Percentiles rank a stretch among this genome's conserved stretches.
Conservation (phyloP, 2,113 vertebrate genomes). For the Gnathonemus longibarbis region DNA sequence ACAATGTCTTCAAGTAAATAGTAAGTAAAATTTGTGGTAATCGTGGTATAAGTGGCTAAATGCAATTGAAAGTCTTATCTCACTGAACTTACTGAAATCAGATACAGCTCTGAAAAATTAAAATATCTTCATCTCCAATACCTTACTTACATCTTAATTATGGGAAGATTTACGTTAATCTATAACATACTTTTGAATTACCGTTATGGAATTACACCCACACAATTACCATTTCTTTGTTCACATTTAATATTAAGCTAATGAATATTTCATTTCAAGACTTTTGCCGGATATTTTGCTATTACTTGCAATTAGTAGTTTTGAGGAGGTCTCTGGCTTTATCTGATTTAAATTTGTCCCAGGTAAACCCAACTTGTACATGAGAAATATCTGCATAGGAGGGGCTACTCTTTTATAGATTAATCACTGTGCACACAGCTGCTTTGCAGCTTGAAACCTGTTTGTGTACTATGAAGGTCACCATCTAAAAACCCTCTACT, state of each 20-base stretch:
- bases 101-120: not conserved
- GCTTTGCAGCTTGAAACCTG: not conserved
- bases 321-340: not conserved
- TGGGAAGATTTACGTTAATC: not conserved
- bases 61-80: not conserved
- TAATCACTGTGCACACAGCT: not conserved
- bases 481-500: not conserved
- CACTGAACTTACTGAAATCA: not conserved
- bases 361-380: not conserved
- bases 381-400: not conserved
- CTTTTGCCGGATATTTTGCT: not conserved
- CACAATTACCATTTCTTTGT: not conserved
- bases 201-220: not conserved
- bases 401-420: not conserved
- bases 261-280: not conserved
- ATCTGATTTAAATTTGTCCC: not conserved
- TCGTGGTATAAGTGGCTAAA: not conserved
- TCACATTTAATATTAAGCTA: not conserved
- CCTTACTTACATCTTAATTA: not conserved
- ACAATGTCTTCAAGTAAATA: not conserved
- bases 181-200: not conserved
- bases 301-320: not conserved
- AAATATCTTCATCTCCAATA: not conserved
- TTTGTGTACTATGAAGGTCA: not conserved
- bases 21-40: not conserved